These are phyloP conservation scores for Epinephelus fuscoguttatus DNA, from an alignment of 2,113 vertebrate genomes.

Conservation along the genomic window DNA sequence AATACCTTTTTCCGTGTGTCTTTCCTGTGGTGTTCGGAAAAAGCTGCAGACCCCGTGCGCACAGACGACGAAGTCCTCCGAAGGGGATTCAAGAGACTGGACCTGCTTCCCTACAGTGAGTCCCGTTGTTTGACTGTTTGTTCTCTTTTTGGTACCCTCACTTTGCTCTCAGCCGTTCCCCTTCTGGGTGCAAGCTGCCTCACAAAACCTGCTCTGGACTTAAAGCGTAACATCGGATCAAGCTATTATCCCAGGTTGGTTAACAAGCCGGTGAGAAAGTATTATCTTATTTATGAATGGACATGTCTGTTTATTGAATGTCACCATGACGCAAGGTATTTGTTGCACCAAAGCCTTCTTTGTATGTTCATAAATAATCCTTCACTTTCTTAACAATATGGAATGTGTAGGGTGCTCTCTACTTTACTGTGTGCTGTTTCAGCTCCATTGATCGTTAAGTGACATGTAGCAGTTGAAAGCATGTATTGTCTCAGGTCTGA, in stretches of 20 bases:
- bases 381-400: slow-evolving; percentile 54
- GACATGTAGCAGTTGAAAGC: neutral
- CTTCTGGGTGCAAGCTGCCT: slow-evolving; percentile 32
- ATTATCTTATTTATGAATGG: slow-evolving; percentile 76
- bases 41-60: slow-evolving; percentile 68
- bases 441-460: neutral
- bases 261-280: slow-evolving; percentile 63
- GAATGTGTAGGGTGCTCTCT: slow-evolving; percentile 44
- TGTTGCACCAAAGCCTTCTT: slow-evolving; percentile 65
- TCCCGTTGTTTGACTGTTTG: slow-evolving; percentile 52
- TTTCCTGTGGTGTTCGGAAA: slow-evolving; percentile 43
- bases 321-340: slow-evolving; percentile 65
- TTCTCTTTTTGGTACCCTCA: slow-evolving; percentile 26
- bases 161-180: slow-evolving; percentile 32
- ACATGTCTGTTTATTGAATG: slow-evolving; percentile 72
- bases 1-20: slow-evolving; percentile 49
- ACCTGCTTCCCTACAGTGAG: slow-evolving; percentile 51
- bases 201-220: slow-evolving; percentile 59
- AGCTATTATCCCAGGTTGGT: slow-evolving; percentile 72
- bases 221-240: slow-evolving; percentile 78
- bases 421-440: neutral
- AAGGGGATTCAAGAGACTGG: slow-evolving; percentile 46
- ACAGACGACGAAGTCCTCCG: slow-evolving; percentile 69
- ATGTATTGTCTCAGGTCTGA: neutral
- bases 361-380: slow-evolving; percentile 68